Base-by-base conservation (phyloP, 2,888 invertebrate genomes). In the Morpho helenor region DNA sequence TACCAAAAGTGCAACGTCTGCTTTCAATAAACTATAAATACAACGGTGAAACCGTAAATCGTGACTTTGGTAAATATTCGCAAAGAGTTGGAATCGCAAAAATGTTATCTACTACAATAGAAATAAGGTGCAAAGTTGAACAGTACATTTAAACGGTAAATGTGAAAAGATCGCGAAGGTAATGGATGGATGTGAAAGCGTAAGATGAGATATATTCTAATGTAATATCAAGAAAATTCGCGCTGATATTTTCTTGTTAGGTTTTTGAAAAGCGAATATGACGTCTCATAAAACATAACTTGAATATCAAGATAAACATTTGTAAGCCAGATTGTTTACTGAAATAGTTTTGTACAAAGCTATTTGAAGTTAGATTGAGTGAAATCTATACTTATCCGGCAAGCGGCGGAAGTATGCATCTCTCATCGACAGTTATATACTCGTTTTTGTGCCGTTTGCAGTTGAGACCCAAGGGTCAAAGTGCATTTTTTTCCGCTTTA, bases 121-220 rank as follows among this genome's bases (percentile, higher is more conserved):
- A 48, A 3, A 44, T 57, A 61, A 44, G 50, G 57, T 57, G n/a
- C 41, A 51, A 54, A 57, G 48, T 61, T 41, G 22, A 43, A 39
- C 16, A 51, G 46, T n/a, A 6, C n/a, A 47, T 47, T 46, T 7
- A 44, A 50, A 44, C 54, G n/a, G 40, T 54, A 57, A 57, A 54
- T 54, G 48, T 48, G 54, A 61, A 48, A 53, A 31, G 47, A 61
- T 54, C 52, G 53, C 41, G 44, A 16, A 10, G 42, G 52, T 62
- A 59, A 59, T 62, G 56, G 52, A 62, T 56, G 52, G 49, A 50
- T 47, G 47, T 50, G 57, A 61, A 57, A 54, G 51, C 56, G 48
- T 53, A 59, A 59, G 44, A 44, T 23, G 59, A 61, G 56, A 44
- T 43, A 59, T 61, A 58, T 58, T 61, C 49, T 46, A 55, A 45